Conservation (phyloP, 2,888 invertebrate species). For the Leucoma salicis region DNA sequence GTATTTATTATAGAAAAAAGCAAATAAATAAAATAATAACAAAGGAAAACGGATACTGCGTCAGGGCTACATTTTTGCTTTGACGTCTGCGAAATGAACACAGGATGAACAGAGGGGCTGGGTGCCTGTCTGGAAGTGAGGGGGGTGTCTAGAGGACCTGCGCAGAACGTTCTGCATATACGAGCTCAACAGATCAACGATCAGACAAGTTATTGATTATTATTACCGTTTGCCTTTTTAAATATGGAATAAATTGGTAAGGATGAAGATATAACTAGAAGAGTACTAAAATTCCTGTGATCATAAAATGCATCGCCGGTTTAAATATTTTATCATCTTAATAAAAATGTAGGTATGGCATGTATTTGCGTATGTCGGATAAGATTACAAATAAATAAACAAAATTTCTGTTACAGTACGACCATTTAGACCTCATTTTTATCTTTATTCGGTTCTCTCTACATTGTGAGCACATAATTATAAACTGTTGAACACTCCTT, state of each 20-base stretch:
- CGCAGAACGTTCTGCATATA: background rate
- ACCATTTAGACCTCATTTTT: no score
- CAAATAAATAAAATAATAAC: background rate
- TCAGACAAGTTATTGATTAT: conserved; percentile 6
- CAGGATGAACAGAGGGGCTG: background rate
- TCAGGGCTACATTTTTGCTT: background rate
- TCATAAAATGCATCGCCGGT: no score
- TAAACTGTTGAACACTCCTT: no score
- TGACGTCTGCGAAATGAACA: background rate
- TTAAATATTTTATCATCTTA: no score
- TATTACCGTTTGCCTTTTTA: conserved; percentile 10
- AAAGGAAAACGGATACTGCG: background rate
- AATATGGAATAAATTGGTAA: background rate
- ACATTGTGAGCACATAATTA: no score
- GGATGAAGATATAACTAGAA: no score
- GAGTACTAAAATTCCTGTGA: no score
- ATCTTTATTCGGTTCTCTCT: no score
- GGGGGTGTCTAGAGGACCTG: background rate
- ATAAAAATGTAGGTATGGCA: background rate
- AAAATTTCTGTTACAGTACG: background rate
- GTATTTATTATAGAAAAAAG: background rate
- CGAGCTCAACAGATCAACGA: conserved; percentile 2
- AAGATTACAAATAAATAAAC: background rate
- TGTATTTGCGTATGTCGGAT: background rate
- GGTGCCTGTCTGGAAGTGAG: background rate